Evolutionary conservation across 2,113 vertebrate genomes (phyloP), one percentile per base, ranked within the genome.

Genomic region (Eclectus roratus): DNA sequence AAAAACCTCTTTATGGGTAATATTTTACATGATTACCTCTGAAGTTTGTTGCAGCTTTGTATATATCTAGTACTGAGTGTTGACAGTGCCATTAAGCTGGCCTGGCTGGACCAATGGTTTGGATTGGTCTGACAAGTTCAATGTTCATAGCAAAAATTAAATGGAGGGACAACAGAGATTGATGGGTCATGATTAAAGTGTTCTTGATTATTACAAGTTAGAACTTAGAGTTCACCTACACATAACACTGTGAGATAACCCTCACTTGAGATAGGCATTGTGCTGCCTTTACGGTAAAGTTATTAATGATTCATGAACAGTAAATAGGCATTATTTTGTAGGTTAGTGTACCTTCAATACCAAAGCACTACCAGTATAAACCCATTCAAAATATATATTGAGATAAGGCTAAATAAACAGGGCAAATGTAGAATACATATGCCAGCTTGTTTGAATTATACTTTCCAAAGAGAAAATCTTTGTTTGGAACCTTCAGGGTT

Each of bases 271-370:
- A 71, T 41, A 87, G 47, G 65, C 44, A 28, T 81, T 91, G 52
- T 87, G 77, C 93, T 94, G 80, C 66, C 80, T 95, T 93, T 77
- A 55, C 1, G 1, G 83, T 95, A 77, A 87, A 71, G 33, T 78
- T 91, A 70, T 86, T 94, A 92, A 92, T 92, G 76, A 91, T 86
- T 93, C 69, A 46, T 68, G 55, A 84, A 35, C 11, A 46, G 33
- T 86, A 72, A 93, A 74, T 68, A 92, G 83, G 35, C 46, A 33
- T 31, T 73, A 80, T 63, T 95, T 81, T 92, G 35, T 69, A 31
- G 81, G 52, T 12, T 43, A 80, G 33, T 64, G 43, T 60, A 84
- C 60, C 33, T 89, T 92, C 86, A 86, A 43, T 86, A 71, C 43
- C 50, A 78, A 80, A 91, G 50, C 39, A 81, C 16, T 55, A 21